Evolutionary conservation across 2,797 vertebrate species (phyloP).

Genomic region (Melanotaenia parkinsoni): DNA sequence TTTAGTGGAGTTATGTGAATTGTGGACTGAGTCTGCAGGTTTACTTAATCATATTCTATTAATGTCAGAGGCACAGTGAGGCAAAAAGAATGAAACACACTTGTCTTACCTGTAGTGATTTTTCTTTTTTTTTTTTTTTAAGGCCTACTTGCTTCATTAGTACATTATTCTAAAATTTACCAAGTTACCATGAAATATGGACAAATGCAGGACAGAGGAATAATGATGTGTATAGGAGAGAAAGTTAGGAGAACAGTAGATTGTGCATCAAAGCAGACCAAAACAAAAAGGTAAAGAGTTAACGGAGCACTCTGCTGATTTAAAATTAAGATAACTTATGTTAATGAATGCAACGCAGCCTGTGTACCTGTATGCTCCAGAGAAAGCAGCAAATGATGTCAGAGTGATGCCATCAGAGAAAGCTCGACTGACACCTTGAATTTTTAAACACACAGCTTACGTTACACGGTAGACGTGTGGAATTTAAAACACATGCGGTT

Average conservation of each 20-base stretch:
- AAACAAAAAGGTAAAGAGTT: neutral
- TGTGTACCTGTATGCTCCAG: neutral
- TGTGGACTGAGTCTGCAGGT: constrained; percentile 44
- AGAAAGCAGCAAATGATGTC: neutral
- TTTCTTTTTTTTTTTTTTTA: neutral
- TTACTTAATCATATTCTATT: constrained; percentile 44
- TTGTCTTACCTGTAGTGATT: constrained; percentile 55
- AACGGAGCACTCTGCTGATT: neutral
- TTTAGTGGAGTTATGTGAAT: constrained; percentile 53
- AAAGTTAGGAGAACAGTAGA: neutral
- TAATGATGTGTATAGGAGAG: constrained; percentile 5
- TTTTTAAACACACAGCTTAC: neutral
- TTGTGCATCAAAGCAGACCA: neutral
- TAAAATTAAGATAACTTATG: constrained; percentile 1
- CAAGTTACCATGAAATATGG: neutral
- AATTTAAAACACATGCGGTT: neutral
- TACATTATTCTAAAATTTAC: constrained; percentile 29
- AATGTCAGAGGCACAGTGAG: constrained; percentile 54
- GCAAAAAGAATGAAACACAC: constrained; percentile 60
- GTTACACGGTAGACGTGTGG: neutral
- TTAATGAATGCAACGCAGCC: neutral
- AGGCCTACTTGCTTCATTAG: constrained; percentile 26
- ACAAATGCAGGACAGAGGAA: constrained; percentile 2
- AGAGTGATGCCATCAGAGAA: neutral
- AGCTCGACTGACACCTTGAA: neutral